Evolutionary conservation across 2,888 invertebrate species (phyloP), one percentile per base, ranked within the genome.

Genomic region (Leucania comma): DNA sequence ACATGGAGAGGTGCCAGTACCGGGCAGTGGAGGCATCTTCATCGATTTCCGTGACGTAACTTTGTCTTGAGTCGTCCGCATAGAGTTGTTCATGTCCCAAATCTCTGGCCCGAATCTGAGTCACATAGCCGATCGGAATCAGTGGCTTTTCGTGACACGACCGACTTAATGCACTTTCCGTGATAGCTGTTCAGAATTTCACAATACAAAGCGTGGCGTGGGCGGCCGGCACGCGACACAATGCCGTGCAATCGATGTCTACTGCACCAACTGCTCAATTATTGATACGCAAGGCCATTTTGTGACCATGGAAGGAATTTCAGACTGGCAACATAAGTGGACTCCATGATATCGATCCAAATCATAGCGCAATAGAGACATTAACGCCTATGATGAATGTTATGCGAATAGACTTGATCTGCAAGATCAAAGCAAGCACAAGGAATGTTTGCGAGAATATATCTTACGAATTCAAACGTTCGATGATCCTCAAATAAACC

Each of bases 261-360:
- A 67, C 78, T 82, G 87, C 82, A 82, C 73, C 73, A 82, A 71
- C 65, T 58, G 64, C 75, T 85, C 71, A 79, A 83, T 87, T 84
- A 87, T 81, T 82, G 68, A 86, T 84, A 78, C 56, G 66, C 80
- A 82, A 87, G 87, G 86, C 81, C 80, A 68, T 68, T 42, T 24
- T 66, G 54, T 68, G 76, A 75, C 85, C 84, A 70, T 83, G 82
- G 73, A 71, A 69, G 66, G 75, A 80, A 78, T 82, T 78, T 74
- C 69, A 73, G 68, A 69, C 75, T 66, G 61, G 60, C 70, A 67
- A 70, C 64, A 70, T 68, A 57, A 77, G 67, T 78, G 71, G 60
- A 70, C 62, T 63, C 58, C 72, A 59, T 68, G 53, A 64, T 75
- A 81, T 78, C 68, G 38, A 75, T 61, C 58, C 24, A 53, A 73